phyloP scores from a whole-genome alignment of 2,113 vertebrate genomes.

The Psephotus haematonotus region DNA sequence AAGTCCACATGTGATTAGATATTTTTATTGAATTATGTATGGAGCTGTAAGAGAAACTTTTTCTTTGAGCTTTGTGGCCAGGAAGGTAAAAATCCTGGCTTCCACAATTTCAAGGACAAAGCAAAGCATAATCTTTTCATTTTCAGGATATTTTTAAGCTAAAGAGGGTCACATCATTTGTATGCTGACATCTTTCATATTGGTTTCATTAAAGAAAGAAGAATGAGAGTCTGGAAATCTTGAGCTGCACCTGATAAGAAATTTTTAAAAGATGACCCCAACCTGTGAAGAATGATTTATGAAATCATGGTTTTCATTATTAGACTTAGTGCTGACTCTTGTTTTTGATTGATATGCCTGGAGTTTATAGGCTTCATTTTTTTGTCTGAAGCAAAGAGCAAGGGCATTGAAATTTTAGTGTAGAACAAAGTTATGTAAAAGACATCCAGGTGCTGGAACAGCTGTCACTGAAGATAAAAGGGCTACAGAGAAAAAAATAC shows the following conservation, averaged over 20 bases:
- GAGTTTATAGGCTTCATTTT: conserved; percentile 22
- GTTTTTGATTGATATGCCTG: conserved; percentile 80
- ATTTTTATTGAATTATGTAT: neutral
- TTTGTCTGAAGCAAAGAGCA: conserved; percentile 58
- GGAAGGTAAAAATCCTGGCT: neutral
- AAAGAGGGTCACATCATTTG: conserved; percentile 70
- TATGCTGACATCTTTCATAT: conserved; percentile 73
- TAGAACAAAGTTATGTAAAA: conserved; percentile 64
- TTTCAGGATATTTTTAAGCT: conserved; percentile 53
- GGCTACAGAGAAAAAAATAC: neutral
- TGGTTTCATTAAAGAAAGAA: conserved; percentile 79
- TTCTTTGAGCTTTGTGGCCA: neutral
- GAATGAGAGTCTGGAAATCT: conserved; percentile 71
- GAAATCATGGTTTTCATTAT: conserved; percentile 82
- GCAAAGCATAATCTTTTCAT: conserved; percentile 16
- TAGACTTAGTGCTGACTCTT: conserved; percentile 77
- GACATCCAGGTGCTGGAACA: neutral
- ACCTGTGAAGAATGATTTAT: conserved; percentile 79
- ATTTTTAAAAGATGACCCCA: conserved; percentile 75
- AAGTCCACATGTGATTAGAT: neutral
- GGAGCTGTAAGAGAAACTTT: neutral
- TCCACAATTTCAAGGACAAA: conserved; percentile 69
- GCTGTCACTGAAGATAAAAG: neutral
- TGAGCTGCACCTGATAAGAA: conserved; percentile 72
- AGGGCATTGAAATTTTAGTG: conserved; percentile 66